Percentiles rank a stretch among this genome's conserved stretches.
Evolutionary conservation across 2,888 invertebrate genomes (phyloP).

Genomic region (Rambutsinella grinnellia): DNA sequence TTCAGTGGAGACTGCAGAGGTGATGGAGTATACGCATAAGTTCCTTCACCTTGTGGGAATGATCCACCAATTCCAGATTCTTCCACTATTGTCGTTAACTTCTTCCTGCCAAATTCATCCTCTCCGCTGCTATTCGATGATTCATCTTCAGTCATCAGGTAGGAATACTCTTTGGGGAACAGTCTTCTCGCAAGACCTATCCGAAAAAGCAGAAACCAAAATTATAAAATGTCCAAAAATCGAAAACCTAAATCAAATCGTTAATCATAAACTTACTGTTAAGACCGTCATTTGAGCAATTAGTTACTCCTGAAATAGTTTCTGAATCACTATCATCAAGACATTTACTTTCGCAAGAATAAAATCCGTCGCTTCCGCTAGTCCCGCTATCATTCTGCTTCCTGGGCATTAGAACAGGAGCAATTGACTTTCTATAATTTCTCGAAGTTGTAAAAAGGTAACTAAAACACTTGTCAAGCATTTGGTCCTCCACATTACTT

Average conservation of each 20-base stretch:
- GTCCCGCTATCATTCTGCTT: conserved; percentile 1
- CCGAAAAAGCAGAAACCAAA: too few relatives aligned
- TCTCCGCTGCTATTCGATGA: conserved; percentile 4
- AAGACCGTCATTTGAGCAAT: neutral
- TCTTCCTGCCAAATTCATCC: conserved; percentile 14
- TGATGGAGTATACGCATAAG: too few relatives aligned
- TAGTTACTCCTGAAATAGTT: too few relatives aligned
- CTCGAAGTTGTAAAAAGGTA: conserved; percentile 22
- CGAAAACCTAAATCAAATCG: neutral
- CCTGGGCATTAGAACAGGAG: neutral
- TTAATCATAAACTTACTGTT: conserved; percentile 8
- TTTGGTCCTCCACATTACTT: conserved; percentile 28
- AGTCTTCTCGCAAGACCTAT: conserved; percentile 20
- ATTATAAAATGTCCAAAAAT: neutral
- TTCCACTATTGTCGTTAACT: conserved; percentile 50
- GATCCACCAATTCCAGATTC: conserved; percentile 32
- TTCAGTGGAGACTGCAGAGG: neutral
- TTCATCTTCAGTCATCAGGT: conserved; percentile 58
- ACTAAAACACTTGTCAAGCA: conserved; percentile 52
- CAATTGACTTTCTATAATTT: conserved; percentile 38
- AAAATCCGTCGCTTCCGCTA: conserved; percentile 39
- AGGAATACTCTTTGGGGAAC: conserved; percentile 12
- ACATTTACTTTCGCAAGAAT: conserved; percentile 46
- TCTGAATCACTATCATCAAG: conserved; percentile 11
- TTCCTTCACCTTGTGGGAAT: neutral